Base-by-base conservation (phyloP, 2,797 vertebrate species). In the Carapus acus region DNA sequence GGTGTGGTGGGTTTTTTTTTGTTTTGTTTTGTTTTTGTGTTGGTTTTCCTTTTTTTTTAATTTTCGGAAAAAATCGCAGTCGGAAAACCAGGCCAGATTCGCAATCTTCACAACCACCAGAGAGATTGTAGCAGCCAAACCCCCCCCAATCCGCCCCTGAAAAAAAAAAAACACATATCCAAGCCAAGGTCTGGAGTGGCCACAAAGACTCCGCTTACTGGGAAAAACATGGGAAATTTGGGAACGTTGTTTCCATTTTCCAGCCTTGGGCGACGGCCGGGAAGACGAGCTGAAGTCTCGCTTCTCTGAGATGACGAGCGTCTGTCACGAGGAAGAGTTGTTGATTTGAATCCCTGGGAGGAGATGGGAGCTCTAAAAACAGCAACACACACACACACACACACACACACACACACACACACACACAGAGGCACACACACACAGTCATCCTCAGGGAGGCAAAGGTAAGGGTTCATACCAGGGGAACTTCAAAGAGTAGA, bases 301-400 rank as follows among this genome's bases (percentile, higher is more conserved):
- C 43, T n/a, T 67, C 49, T 27, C n/a, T n/a, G n/a, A n/a, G n/a
- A 77, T 71, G 72, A 73, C 63, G 73, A 63, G 66, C 65, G 62
- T 60, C 53, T 33, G 31, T 13, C 9, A 33, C 3, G 31, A 66
- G 62, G 65, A 78, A 76, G 67, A 62, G 65, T 67, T 66, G 69
- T 75, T 78, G 58, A 78, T 47, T 33, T 33, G 31, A 33, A 33
- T 33, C 8, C 31, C 31, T 68, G 57, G 60, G 63, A 61, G 13
- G 13, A 36, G 31, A 9, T 13, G 12, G 31, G 8, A 33, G 8
- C 31, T 33, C 31, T 33, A 13, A 7, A 4, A 15, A 36, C 34
- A 36, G 34, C 14, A 36, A 3, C 14, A 33, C 34, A 36, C n/a
- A 33, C 4, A 33, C 11, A 15, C 34, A 33, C 31, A 33, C 12